Evolutionary conservation across 1,140 invertebrate genomes (phyloP).

Genomic region (Papilio machaon): DNA sequence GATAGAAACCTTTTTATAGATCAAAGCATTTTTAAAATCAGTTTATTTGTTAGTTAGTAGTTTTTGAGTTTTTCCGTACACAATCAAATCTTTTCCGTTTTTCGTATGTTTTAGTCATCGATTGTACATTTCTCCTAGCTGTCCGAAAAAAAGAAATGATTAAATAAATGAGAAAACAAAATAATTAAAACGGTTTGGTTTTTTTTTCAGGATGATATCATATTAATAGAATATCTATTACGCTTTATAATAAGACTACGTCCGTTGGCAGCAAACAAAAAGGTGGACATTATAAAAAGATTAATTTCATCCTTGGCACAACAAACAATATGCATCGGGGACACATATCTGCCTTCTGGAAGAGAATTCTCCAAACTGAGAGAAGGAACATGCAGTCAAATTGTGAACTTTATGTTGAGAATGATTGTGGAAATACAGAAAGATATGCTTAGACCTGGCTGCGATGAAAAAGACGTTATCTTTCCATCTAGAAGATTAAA

Average conservation of each 20-base stretch:
- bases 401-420: constrained; percentile 70
- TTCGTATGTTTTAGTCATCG: too few species aligned
- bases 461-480: constrained; percentile 70
- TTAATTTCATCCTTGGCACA: constrained; percentile 86
- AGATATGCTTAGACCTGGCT: constrained; percentile 66
- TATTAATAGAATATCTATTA: constrained; percentile 88
- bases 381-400: constrained; percentile 68
- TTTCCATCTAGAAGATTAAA: constrained; percentile 57
- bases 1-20: too few species aligned
- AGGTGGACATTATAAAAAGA: constrained; percentile 84
- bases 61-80: too few species aligned
- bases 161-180: too few species aligned
- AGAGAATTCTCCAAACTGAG: constrained; percentile 64
- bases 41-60: too few species aligned
- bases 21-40: too few species aligned
- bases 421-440: constrained; percentile 71
- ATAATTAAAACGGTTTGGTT: neutral
- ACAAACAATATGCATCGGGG: constrained; percentile 83
- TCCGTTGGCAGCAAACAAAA: constrained; percentile 83
- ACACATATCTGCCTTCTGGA: constrained; percentile 79
- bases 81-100: too few species aligned
- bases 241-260: constrained; percentile 86
- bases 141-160: too few species aligned
- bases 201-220: constrained; percentile 83
- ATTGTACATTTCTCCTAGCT: too few species aligned